Evolutionary conservation across 1,140 invertebrate genomes (phyloP), one percentile per base, ranked within the genome.

Genomic region (Drosophila sulfurigaster): DNA sequence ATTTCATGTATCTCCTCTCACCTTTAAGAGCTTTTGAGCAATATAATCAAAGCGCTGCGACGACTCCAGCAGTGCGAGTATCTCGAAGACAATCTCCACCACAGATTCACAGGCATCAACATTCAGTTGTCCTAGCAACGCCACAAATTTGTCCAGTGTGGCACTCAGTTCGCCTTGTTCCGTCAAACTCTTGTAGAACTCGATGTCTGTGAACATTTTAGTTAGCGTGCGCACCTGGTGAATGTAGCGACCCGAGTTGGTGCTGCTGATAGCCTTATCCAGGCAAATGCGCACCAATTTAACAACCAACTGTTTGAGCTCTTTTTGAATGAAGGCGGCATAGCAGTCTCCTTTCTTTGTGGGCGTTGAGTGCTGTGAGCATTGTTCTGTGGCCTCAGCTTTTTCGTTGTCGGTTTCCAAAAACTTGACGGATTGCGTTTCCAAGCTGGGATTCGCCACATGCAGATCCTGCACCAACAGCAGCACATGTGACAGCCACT

Each of bases 11-110:
- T 11, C 16, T 32, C 4, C 0, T 16, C 25, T 57, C 28, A 85
- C 81, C 64, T 75, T 72, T 5, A 88, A 6, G 0, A 88, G 65
- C 0, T 56, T 90, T 1, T 93, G 93, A 43, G 93, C 81, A 56
- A 96, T 91, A 45, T 95, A 92, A 10, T 80, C 78, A 54, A 93
- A 79, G 71, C 94, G 94, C 35, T 94, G 93, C 1, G 82, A 72
- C 16, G 93, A 79, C 49, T 92, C 78, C 56, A 94, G 81, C 74
- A 94, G 93, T 41, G 92, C 93, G 11, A 95, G 89, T 30, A 96
- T 83, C 63, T 93, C 93, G 80, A 96, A 95, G 65, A 94, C 93
- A 13, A 96, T 93, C 78, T 94, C 93, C 5, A 96, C 88, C 3
- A 95, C 75, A 60, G 88, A 76, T 46, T 94, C 93, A 5, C 87